Evolutionary conservation across 1,140 invertebrate species (phyloP).

Genomic region (Zaprionus lachaisei): DNA sequence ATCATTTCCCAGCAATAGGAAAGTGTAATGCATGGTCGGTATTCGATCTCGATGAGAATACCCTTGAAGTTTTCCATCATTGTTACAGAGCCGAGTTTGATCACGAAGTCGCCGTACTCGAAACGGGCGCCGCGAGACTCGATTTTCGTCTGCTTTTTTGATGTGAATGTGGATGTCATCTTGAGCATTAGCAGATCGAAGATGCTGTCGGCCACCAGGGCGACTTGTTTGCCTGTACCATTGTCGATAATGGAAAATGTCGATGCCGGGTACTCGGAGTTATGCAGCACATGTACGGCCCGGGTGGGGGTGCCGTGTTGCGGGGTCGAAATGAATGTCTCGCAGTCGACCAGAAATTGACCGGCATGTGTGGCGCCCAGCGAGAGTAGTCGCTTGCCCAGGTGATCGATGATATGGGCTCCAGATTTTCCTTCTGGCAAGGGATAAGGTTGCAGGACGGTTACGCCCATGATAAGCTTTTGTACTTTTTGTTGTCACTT

Average conservation of each 20-base stretch:
- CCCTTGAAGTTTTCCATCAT: slow-evolving; percentile 98
- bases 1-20: slow-evolving; percentile 96
- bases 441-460: slow-evolving; percentile 91
- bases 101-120: slow-evolving; percentile 96
- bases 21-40: slow-evolving; percentile 94
- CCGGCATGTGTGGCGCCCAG: slow-evolving; percentile 94
- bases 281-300: slow-evolving; percentile 95
- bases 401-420: slow-evolving; percentile 92
- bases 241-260: slow-evolving; percentile 97
- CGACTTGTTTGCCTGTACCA: slow-evolving; percentile 91
- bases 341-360: slow-evolving; percentile 97
- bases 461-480: slow-evolving; percentile 66
- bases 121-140: slow-evolving; percentile 97
- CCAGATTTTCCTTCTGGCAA: slow-evolving; percentile 94
- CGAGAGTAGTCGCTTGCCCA: slow-evolving; percentile 93
- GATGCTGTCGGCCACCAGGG: slow-evolving; percentile 94
- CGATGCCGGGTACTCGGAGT: slow-evolving; percentile 97
- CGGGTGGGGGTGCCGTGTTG: slow-evolving; percentile 87
- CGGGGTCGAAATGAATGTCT: slow-evolving; percentile 94
- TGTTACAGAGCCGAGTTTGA: slow-evolving; percentile 96
- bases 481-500: background rate
- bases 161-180: slow-evolving; percentile 93
- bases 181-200: slow-evolving; percentile 97
- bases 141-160: slow-evolving; percentile 94
- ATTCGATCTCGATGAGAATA: slow-evolving; percentile 97